Percentiles rank a stretch among this genome's conserved stretches.
phyloP scores from a whole-genome alignment of 1,140 invertebrate genomes.

The Drosophila pachea region DNA sequence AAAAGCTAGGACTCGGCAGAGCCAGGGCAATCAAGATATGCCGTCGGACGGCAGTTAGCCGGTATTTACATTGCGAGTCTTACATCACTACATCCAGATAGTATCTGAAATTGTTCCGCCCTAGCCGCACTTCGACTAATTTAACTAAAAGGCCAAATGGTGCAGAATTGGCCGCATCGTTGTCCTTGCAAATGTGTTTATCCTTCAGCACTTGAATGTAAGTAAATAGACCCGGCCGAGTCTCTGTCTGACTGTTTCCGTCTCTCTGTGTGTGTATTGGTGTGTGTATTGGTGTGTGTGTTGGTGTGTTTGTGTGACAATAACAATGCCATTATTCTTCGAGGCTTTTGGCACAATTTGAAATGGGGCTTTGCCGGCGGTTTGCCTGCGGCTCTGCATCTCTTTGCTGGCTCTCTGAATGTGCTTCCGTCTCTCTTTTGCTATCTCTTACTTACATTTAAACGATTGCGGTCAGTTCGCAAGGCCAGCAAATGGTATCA shows the following conservation, averaged over 20 bases:
- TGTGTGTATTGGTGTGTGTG: conserved; percentile 6
- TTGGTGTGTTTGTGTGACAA: conserved; percentile 35
- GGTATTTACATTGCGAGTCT: no score
- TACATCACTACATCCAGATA: neutral
- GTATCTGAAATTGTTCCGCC: conserved; percentile 11
- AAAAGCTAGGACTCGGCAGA: no score
- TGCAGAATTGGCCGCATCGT: conserved; percentile 30
- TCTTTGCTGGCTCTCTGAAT: conserved; percentile 36
- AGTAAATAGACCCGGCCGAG: conserved; percentile 26
- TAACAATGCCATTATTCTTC: conserved; percentile 52
- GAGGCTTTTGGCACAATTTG: conserved; percentile 48
- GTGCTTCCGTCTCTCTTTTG: conserved; percentile 7
- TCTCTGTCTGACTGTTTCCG: neutral
- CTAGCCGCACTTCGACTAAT: conserved; percentile 19
- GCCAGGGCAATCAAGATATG: neutral
- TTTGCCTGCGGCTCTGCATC: conserved; percentile 27
- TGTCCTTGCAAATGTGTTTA: conserved; percentile 41
- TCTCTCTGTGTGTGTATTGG: neutral
- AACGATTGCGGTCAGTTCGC: conserved; percentile 44
- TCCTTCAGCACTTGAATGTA: conserved; percentile 37
- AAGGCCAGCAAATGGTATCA: conserved; percentile 11
- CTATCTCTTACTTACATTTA: conserved; percentile 40
- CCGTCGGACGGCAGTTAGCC: no score
- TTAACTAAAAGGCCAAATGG: conserved; percentile 41
- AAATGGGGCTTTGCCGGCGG: conserved; percentile 44